Percentiles rank a stretch among this genome's conserved stretches.
Evolutionary conservation across 2,113 vertebrate genomes (phyloP).

Genomic region (Cranoglanis bouderius): DNA sequence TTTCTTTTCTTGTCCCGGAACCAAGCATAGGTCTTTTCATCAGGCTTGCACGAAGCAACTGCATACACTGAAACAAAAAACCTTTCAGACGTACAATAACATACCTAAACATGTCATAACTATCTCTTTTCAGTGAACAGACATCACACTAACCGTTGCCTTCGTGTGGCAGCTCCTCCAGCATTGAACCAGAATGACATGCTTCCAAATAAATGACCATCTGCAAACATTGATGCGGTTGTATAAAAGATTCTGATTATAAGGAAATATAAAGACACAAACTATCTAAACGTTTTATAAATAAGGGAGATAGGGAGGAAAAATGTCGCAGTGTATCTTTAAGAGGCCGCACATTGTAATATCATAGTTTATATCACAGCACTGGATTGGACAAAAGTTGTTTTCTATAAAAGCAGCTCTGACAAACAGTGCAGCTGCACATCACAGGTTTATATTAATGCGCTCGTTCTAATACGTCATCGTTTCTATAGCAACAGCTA

Average conservation of each 20-base stretch:
- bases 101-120: neutral
- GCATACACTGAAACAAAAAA: conserved; percentile 26
- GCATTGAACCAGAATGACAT: conserved; percentile 42
- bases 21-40: neutral
- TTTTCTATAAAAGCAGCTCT: too few species aligned
- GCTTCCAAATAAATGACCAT: conserved; percentile 41
- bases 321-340: too few species aligned
- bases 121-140: neutral
- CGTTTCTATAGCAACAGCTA: too few species aligned
- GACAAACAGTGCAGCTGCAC: too few species aligned
- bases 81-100: neutral
- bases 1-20: rapidly evolving
- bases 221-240: neutral
- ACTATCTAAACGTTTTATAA: neutral
- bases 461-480: too few species aligned
- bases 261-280: neutral
- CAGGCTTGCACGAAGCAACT: neutral
- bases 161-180: neutral
- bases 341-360: too few species aligned
- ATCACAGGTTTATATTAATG: too few species aligned
- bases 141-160: neutral
- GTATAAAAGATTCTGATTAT: too few species aligned
- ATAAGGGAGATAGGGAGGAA: neutral
- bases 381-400: too few species aligned
- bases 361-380: too few species aligned